These are phyloP conservation scores for Trachymyrmex septentrionalis DNA, from an alignment of 1,140 invertebrate species.

Conservation along the genomic window DNA sequence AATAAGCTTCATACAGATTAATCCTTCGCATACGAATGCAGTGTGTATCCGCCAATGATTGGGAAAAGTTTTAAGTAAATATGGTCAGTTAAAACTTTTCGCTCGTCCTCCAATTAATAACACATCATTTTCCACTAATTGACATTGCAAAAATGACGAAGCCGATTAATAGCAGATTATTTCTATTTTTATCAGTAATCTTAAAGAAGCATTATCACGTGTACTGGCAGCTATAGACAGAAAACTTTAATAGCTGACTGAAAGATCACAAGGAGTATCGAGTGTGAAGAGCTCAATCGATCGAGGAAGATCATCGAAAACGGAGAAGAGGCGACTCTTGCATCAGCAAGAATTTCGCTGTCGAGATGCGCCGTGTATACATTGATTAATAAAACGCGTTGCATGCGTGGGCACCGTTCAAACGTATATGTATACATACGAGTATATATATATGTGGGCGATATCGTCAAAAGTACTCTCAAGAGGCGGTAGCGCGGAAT, in stretches of 20 bases:
- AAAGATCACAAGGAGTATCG: slow-evolving; percentile 14
- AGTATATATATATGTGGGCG: background rate
- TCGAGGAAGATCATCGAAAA: slow-evolving; percentile 28
- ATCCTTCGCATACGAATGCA: background rate
- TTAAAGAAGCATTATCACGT: slow-evolving; percentile 26
- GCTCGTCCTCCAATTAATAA: background rate
- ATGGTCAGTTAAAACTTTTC: background rate
- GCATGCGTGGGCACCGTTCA: slow-evolving; percentile 12
- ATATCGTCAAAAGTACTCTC: background rate
- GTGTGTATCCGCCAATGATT: background rate
- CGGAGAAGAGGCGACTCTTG: background rate
- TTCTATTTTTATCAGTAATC: slow-evolving; percentile 47
- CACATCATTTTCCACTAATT: background rate
- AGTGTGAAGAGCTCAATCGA: slow-evolving; percentile 21
- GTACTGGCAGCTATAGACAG: background rate
- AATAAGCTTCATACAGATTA: slow-evolving; percentile 3
- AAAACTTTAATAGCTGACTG: slow-evolving; percentile 10
- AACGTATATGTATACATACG: background rate
- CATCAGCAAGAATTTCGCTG: background rate
- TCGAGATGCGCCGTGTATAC: background rate
- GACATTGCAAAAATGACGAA: background rate
- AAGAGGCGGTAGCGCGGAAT: slow-evolving; percentile 22
- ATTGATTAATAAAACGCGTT: slow-evolving; percentile 45
- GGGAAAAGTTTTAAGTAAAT: background rate
- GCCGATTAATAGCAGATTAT: background rate